Percentiles rank a stretch among this genome's conserved stretches.
Evolutionary conservation across 2,797 vertebrate genomes (phyloP).

Genomic region (Lacerta viridis): DNA sequence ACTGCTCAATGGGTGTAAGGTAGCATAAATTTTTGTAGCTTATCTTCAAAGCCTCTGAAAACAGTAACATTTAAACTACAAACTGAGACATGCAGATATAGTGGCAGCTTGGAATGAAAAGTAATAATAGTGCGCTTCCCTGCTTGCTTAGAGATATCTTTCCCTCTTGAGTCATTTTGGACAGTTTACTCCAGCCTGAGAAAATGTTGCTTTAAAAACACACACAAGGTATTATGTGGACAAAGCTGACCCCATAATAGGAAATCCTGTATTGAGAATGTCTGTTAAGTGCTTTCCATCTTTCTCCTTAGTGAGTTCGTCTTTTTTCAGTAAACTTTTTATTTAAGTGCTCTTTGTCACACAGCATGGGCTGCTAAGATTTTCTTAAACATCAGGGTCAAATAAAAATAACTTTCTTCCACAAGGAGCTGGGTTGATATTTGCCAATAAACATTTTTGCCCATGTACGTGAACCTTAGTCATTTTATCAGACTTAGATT

Average conservation of each 20-base stretch:
- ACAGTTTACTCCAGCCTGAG: slow-evolving; percentile 8
- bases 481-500: not conserved
- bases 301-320: not conserved
- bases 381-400: not conserved
- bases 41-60: not conserved
- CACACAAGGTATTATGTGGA: slow-evolving; percentile 16
- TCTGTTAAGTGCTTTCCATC: slow-evolving; percentile 16
- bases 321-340: not conserved
- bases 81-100: not conserved
- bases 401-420: slow-evolving; percentile 1
- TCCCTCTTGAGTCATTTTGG: slow-evolving; percentile 5
- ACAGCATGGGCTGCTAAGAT: not conserved
- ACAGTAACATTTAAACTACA: not conserved
- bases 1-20: not conserved
- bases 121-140: not conserved
- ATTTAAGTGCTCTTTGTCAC: not conserved
- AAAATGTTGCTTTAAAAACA: slow-evolving; percentile 12
- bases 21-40: not conserved
- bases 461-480: not conserved
- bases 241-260: slow-evolving; percentile 25
- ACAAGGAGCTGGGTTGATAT: not conserved
- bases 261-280: not conserved
- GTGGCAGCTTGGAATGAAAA: not conserved
- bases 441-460: not conserved
- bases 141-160: not conserved